Conservation (phyloP, 2,797 vertebrate species). For the Acipenser oxyrinchus region DNA sequence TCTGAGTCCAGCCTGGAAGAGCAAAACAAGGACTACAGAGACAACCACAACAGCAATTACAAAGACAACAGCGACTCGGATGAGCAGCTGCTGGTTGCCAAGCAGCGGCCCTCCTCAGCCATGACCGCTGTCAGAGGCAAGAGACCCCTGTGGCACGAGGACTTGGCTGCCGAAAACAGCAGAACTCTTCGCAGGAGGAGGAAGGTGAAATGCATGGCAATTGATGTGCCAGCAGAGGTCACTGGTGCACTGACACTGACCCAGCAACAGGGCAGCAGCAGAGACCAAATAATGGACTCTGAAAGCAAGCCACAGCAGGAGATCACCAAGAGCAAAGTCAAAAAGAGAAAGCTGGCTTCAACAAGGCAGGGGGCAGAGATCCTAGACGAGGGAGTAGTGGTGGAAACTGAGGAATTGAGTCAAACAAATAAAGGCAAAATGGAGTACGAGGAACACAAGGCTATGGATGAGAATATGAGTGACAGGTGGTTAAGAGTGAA, state of each 20-base stretch:
- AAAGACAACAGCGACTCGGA: slow-evolving; percentile 68
- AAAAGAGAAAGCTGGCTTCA: slow-evolving; percentile 79
- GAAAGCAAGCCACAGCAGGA: slow-evolving; percentile 53
- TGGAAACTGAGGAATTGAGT: slow-evolving; percentile 17
- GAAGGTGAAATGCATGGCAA: slow-evolving; percentile 94
- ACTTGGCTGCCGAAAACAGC: slow-evolving; percentile 52
- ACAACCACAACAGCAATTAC: slow-evolving; percentile 47
- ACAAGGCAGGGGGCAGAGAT: slow-evolving; percentile 65
- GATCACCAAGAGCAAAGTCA: slow-evolving; percentile 73
- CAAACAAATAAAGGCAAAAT: slow-evolving; percentile 83
- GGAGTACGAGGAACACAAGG: slow-evolving; percentile 91
- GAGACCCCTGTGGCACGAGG: slow-evolving; percentile 61
- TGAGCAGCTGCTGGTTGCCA: slow-evolving; percentile 61
- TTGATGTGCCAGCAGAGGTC: slow-evolving; percentile 77
- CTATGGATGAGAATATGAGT: slow-evolving; percentile 96
- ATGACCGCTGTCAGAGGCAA: slow-evolving; percentile 55
- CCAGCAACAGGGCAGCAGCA: slow-evolving; percentile 56
- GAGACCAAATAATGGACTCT: slow-evolving; percentile 45
- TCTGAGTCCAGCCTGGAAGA: slow-evolving; percentile 68
- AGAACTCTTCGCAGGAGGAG: slow-evolving; percentile 80
- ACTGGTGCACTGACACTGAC: slow-evolving; percentile 65
- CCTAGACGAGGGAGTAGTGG: slow-evolving; percentile 16
- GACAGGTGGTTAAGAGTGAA: slow-evolving; percentile 79
- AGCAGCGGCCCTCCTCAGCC: slow-evolving; percentile 56
- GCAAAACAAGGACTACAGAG: slow-evolving; percentile 62